phyloP scores from a whole-genome alignment of 2,113 vertebrate genomes.

The Pica pica region DNA sequence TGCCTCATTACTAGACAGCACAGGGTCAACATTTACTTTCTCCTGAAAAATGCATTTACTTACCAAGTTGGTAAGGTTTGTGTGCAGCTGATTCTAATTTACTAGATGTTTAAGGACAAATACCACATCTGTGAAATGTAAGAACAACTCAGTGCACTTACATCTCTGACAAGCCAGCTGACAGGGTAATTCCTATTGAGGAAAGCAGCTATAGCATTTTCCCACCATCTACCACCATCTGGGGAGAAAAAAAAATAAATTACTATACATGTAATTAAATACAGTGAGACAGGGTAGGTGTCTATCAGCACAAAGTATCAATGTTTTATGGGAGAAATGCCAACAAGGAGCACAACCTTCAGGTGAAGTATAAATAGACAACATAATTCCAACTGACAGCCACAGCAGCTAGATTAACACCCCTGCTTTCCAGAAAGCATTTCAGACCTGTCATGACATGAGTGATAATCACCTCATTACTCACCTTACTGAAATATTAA shows the following conservation, averaged over 20 bases:
- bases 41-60: neutral
- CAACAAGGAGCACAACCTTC: neutral
- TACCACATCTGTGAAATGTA: neutral
- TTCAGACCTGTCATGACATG: neutral
- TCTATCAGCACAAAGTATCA: neutral
- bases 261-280: neutral
- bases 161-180: constrained; percentile 90
- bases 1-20: rapidly evolving
- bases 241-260: neutral
- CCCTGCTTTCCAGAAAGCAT: neutral
- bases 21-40: neutral
- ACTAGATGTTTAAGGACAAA: neutral
- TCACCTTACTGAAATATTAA: neutral
- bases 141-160: constrained; percentile 54
- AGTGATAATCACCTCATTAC: neutral
- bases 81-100: neutral
- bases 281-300: neutral
- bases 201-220: constrained; percentile 84
- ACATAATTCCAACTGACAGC: neutral
- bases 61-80: neutral
- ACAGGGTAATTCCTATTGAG: constrained; percentile 74
- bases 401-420: neutral
- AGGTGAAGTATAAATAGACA: neutral
- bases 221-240: constrained; percentile 82
- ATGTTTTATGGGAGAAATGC: rapidly evolving